Evolutionary conservation across 1,140 invertebrate genomes (phyloP).

Genomic region (Caenorhabditis tropicalis): DNA sequence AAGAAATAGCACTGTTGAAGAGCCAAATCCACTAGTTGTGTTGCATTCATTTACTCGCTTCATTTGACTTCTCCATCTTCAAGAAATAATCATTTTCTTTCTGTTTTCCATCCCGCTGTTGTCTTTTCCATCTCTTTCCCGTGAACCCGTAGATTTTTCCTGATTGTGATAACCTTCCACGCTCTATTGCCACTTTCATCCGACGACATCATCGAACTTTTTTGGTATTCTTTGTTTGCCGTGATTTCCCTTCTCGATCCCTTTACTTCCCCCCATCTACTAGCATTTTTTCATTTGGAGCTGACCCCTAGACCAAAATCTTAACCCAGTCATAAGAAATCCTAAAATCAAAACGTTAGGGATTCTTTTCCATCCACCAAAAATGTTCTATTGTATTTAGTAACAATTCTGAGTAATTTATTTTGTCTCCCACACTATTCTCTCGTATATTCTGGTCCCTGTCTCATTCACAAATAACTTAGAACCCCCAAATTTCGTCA

Average conservation of each 20-base stretch:
- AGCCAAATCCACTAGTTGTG: background rate
- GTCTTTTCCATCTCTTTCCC: background rate
- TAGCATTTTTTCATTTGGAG: constrained; percentile 10
- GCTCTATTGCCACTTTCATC: background rate
- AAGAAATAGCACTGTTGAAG: background rate
- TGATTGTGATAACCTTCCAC: background rate
- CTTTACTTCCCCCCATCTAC: background rate
- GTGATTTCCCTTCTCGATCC: background rate
- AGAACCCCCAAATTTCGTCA: background rate
- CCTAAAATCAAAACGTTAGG: too few relatives aligned
- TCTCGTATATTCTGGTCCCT: background rate
- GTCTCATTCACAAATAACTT: background rate
- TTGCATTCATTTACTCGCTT: background rate
- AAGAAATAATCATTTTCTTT: constrained; percentile 6
- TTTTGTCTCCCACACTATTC: background rate
- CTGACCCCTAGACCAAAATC: background rate
- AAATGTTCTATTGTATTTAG: too few relatives aligned
- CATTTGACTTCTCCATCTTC: background rate
- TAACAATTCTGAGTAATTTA: background rate
- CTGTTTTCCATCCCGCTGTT: background rate
- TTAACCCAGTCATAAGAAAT: too few relatives aligned
- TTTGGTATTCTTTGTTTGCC: background rate
- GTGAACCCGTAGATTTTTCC: background rate
- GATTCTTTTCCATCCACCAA: too few relatives aligned
- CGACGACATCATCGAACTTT: background rate